Evolutionary conservation across 2,113 vertebrate species (phyloP).

Genomic region (Oophaga pumilio): DNA sequence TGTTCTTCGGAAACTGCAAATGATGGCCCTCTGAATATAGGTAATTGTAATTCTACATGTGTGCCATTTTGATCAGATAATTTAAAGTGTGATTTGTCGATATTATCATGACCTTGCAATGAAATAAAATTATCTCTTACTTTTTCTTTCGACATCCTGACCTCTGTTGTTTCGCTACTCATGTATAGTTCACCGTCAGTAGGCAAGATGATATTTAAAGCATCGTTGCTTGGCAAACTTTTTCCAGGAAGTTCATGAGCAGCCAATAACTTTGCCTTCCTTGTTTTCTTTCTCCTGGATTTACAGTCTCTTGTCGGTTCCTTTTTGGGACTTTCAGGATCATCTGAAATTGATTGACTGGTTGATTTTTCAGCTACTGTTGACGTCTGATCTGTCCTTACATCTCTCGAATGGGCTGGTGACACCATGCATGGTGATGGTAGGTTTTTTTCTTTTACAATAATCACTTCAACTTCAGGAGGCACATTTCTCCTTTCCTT

Average conservation of each 20-base stretch:
- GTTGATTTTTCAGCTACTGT: neutral
- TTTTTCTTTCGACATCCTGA: neutral
- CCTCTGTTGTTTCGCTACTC: neutral
- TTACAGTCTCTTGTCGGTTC: neutral
- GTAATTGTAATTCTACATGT: conserved; percentile 49
- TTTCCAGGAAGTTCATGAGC: neutral
- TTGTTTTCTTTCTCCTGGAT: conserved; percentile 9
- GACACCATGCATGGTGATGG: conserved; percentile 51
- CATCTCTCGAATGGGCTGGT: conserved; percentile 40
- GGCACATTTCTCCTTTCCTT: conserved; percentile 48
- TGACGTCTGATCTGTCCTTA: conserved; percentile 19
- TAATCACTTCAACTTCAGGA: conserved; percentile 69
- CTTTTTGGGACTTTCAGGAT: neutral
- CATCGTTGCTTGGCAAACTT: neutral
- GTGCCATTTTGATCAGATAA: neutral
- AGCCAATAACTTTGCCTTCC: conserved; percentile 18
- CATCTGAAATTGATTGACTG: neutral
- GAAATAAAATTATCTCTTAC: neutral
- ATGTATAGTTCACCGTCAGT: neutral
- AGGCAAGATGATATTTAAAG: neutral
- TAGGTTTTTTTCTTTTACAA: conserved; percentile 62
- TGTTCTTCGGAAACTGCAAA: conserved; percentile 50
- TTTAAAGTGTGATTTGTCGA: neutral
- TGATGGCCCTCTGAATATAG: conserved; percentile 47
- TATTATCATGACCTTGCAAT: neutral